Conservation (phyloP, 2,113 vertebrate species). For the Pelecanus crispus region DNA sequence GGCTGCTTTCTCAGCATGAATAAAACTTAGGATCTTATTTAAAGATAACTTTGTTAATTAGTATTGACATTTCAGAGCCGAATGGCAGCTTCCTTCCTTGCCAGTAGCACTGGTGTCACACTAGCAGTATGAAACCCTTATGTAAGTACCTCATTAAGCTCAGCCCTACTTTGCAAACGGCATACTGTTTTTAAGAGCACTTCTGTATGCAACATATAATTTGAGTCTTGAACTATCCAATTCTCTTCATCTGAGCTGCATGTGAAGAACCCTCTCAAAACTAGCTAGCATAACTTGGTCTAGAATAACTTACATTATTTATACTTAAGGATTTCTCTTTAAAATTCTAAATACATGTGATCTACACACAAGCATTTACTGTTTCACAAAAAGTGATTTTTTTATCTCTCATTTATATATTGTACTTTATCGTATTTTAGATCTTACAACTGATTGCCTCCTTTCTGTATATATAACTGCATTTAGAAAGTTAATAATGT, state of each 20-base stretch:
- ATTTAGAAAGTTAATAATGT: neutral
- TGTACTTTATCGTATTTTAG: neutral
- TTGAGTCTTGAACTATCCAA: neutral
- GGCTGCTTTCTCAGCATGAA: neutral
- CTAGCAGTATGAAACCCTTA: neutral
- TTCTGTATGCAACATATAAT: neutral
- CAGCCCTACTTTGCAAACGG: neutral
- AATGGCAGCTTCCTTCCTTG: neutral
- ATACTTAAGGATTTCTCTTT: neutral
- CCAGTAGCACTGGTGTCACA: neutral
- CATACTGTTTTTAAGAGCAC: neutral
- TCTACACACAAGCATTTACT: neutral
- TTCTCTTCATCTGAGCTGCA: neutral
- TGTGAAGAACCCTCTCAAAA: neutral
- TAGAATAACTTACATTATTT: neutral
- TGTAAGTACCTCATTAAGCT: neutral
- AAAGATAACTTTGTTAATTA: slow-evolving; percentile 6
- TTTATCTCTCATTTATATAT: neutral
- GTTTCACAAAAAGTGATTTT: neutral
- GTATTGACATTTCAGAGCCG: neutral
- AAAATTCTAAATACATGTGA: neutral
- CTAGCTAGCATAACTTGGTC: neutral
- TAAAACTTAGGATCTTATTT: neutral
- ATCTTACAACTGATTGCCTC: neutral
- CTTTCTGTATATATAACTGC: neutral